A percentile compares a stretch with the other conserved stretches of the same genome.
These are phyloP conservation scores for Scartelaos histophorus DNA, from an alignment of 2,113 vertebrate species.

Conservation along the genomic window DNA sequence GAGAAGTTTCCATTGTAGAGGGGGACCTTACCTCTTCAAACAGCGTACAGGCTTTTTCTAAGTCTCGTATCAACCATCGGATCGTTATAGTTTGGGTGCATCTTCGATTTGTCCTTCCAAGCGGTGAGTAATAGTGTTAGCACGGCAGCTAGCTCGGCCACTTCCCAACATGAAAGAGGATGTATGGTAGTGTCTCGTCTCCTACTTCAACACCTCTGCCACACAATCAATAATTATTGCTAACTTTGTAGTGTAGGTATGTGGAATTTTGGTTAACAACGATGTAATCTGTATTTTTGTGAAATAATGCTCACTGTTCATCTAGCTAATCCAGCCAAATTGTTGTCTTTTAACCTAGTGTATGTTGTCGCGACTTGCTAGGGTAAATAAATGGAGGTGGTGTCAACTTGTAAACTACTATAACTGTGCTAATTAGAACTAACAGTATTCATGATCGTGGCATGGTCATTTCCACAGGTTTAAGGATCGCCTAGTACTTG, in stretches of 20 bases:
- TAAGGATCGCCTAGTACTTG: background rate
- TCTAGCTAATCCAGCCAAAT: background rate
- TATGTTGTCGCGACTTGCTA: background rate
- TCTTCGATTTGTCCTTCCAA: conserved; percentile 6
- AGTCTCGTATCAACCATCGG: conserved; percentile 8
- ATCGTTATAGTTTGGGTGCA: background rate
- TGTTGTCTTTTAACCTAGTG: background rate
- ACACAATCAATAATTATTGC: background rate
- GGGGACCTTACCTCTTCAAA: conserved; percentile 2
- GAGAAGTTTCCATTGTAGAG: conserved; percentile 56
- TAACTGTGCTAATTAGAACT: background rate
- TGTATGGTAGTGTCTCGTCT: conserved; percentile 11
- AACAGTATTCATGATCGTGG: background rate
- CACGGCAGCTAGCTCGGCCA: conserved; percentile 51
- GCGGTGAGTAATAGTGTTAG: conserved; percentile 66
- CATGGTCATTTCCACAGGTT: background rate
- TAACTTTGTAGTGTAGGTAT: background rate
- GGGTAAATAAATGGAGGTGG: background rate
- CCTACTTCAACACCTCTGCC: background rate
- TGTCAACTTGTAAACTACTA: too few relatives aligned
- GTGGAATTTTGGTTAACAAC: background rate
- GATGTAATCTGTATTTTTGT: background rate
- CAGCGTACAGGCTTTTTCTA: background rate
- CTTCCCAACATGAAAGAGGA: conserved; percentile 21
- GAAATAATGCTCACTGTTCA: background rate